These are phyloP conservation scores for Tetanocera ferruginea DNA, from an alignment of 2,888 invertebrate species.

Conservation along the genomic window DNA sequence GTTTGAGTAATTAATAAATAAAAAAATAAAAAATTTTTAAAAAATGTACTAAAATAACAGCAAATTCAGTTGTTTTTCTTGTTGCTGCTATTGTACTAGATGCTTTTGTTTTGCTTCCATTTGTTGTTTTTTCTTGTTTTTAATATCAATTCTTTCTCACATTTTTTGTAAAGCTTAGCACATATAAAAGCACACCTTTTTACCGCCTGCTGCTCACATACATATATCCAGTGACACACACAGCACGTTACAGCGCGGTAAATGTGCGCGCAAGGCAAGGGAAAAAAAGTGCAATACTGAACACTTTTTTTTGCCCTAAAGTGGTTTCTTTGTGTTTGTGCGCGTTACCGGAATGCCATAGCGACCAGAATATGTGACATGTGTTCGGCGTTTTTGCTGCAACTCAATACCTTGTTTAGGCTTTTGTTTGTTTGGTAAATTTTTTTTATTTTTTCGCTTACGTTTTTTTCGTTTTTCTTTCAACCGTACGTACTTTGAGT, in stretches of 20 bases:
- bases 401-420: neutral
- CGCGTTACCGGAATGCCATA: constrained; percentile 15
- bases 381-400: neutral
- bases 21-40: too few relatives aligned
- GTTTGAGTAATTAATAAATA: too few relatives aligned
- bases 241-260: neutral
- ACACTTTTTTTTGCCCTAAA: neutral
- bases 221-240: neutral
- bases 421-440: neutral
- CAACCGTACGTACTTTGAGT: neutral
- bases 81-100: too few relatives aligned
- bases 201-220: neutral
- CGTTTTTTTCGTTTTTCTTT: neutral
- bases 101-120: too few relatives aligned
- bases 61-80: too few relatives aligned
- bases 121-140: too few relatives aligned
- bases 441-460: neutral
- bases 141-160: neutral
- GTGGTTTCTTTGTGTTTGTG: constrained; percentile 14
- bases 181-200: neutral
- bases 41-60: too few relatives aligned
- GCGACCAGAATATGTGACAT: neutral
- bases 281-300: neutral
- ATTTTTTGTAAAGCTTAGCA: neutral
- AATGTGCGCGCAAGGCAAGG: neutral